Base-by-base conservation (phyloP, 1,140 invertebrate genomes). In the Drosophila orena region DNA sequence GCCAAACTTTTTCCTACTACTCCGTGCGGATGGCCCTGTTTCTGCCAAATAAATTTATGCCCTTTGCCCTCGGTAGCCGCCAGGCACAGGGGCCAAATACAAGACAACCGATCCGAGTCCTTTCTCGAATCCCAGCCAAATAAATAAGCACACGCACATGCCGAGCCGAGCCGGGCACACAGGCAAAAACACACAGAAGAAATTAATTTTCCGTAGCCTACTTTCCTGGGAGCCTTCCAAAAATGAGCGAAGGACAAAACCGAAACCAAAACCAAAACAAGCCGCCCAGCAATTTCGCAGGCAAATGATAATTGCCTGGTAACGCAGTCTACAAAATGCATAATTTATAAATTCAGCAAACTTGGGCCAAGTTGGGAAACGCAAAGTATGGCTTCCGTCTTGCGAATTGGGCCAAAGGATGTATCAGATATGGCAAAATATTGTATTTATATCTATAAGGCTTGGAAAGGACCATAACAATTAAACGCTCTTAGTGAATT, bases 31-130 rank as follows among this genome's bases (percentile, higher is more conserved):
- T 17, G 7, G 8, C 37, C 27, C 17, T 49, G 68, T 71, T 71
- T 89, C 89, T 89, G 85, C 77, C 84, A 89, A 89, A 89, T 89
- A 89, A 89, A 90, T 89, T 84, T 89, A 89, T 89, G 84, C 85
- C 69, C 69, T 69, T 79, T 69, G 78, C 75, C 74, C 52, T 78
- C 64, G 75, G 24, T 44, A 35, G 81, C 81, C 81, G 68, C 68
- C 61, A 59, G 81, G 71, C 84, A 79, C 65, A 64, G 89, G 66
- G 69, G 76, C 46, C 42, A 56, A 69, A 56, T 38, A 38, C 37
- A 62, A 84, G 73, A 66, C 69, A 70, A 50, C 42, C 50, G 40
- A 61, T 20, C 20, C 24, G 20, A 43, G 64, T 52, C 64, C 59
- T 30, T 52, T 65, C 65, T 69, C 68, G 14, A 64, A 30, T 69